Conservation (phyloP, 2,797 vertebrate genomes). For the Catostomus latipinnis region DNA sequence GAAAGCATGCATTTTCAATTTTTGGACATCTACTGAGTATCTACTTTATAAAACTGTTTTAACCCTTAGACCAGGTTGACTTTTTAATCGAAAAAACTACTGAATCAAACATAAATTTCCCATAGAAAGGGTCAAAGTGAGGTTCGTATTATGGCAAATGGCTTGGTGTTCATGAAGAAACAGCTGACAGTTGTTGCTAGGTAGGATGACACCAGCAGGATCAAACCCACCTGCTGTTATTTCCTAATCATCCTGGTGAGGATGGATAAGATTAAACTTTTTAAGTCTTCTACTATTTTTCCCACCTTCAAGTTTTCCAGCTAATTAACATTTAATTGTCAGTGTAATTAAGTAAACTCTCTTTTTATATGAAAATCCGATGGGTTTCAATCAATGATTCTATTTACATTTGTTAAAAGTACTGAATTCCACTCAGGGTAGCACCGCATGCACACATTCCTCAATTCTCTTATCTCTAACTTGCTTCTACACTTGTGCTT, state of each 20-base stretch:
- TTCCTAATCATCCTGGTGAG: slow-evolving; percentile 11
- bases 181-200: not conserved
- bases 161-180: not conserved
- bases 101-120: not conserved
- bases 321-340: slow-evolving; percentile 2
- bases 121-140: not conserved
- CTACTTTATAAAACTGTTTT: not conserved
- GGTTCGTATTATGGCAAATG: not conserved
- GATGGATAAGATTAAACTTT: too few relatives aligned
- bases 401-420: not conserved
- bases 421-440: slow-evolving; percentile 17
- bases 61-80: not conserved
- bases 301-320: not conserved
- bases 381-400: slow-evolving; percentile 21
- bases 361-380: slow-evolving; percentile 11
- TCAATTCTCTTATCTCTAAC: slow-evolving; percentile 46
- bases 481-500: slow-evolving; percentile 54
- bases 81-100: not conserved
- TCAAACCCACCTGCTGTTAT: not conserved
- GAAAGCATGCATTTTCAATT: not conserved
- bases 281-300: not conserved
- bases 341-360: slow-evolving; percentile 36
- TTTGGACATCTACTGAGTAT: not conserved
- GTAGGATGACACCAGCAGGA: not conserved
- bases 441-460: slow-evolving; percentile 45